Evolutionary conservation across 2,113 vertebrate genomes (phyloP).

Genomic region (Notiomystis cincta): DNA sequence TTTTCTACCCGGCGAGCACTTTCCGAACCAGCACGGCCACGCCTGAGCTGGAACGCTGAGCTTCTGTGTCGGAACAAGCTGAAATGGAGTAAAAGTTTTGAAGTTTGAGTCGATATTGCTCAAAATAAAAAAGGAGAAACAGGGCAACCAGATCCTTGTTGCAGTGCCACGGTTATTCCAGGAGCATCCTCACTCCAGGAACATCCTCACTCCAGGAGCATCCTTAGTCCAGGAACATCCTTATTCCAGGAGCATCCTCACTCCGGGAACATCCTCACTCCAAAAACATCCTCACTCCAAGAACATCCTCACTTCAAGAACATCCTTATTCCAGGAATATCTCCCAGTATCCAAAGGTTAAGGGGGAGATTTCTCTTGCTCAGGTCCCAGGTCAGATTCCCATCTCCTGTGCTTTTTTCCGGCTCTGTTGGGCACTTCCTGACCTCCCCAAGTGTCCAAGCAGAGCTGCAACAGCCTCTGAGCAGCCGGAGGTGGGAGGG

Average conservation of each 20-base stretch:
- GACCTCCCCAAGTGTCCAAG: not conserved
- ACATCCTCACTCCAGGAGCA: no score
- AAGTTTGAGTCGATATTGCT: not conserved
- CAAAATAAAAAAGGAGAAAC: not conserved
- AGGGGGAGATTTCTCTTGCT: not conserved
- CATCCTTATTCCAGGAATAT: not conserved
- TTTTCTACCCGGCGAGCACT: not conserved
- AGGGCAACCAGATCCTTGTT: fast-evolving
- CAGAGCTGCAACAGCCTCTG: not conserved
- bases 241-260: not conserved
- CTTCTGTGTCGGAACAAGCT: not conserved
- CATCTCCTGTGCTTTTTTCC: not conserved
- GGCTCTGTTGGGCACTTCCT: not conserved
- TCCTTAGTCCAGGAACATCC: no score
- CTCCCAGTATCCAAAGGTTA: not conserved
- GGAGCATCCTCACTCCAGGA: not conserved
- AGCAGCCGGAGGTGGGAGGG: not conserved
- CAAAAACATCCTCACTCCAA: not conserved
- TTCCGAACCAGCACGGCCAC: not conserved
- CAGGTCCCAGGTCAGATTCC: not conserved
- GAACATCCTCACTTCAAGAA: no score
- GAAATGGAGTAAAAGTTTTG: fast-evolving
- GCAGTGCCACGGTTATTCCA: not conserved
- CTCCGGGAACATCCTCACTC: not conserved
- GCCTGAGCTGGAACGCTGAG: not conserved